phyloP scores from a whole-genome alignment of 2,113 vertebrate species.

The Oxyruncus cristatus region DNA sequence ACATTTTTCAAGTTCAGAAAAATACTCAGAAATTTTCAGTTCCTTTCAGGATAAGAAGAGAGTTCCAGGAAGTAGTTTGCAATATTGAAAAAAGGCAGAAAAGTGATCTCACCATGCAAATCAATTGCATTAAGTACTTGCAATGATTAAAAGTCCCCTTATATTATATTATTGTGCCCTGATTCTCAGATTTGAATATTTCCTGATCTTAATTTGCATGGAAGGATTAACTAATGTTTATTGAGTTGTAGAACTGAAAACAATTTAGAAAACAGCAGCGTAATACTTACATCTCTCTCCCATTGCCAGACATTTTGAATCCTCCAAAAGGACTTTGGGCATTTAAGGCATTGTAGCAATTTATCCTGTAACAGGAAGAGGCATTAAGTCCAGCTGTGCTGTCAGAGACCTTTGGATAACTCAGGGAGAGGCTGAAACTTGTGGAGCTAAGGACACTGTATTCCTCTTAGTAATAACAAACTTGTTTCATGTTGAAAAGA shows the following conservation, averaged over 20 bases:
- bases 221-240: neutral
- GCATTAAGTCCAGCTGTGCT: neutral
- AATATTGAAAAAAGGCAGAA: neutral
- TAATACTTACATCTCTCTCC: conserved; percentile 96
- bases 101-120: neutral
- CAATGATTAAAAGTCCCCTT: neutral
- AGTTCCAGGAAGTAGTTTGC: neutral
- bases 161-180: neutral
- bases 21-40: neutral
- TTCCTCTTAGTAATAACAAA: neutral
- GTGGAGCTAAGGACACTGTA: neutral
- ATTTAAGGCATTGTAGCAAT: conserved; percentile 98
- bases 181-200: neutral
- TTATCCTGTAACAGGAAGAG: conserved; percentile 84
- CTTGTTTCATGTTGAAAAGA: neutral
- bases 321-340: conserved; percentile 98
- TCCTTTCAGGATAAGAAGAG: neutral
- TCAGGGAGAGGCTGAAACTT: neutral
- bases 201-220: neutral
- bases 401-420: neutral
- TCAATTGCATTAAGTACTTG: neutral
- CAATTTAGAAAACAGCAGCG: neutral
- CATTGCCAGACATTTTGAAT: conserved; percentile 99
- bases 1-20: neutral
- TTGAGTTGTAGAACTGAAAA: neutral